Evolutionary conservation across 2,797 vertebrate genomes (phyloP).

Genomic region (Sparus aurata): DNA sequence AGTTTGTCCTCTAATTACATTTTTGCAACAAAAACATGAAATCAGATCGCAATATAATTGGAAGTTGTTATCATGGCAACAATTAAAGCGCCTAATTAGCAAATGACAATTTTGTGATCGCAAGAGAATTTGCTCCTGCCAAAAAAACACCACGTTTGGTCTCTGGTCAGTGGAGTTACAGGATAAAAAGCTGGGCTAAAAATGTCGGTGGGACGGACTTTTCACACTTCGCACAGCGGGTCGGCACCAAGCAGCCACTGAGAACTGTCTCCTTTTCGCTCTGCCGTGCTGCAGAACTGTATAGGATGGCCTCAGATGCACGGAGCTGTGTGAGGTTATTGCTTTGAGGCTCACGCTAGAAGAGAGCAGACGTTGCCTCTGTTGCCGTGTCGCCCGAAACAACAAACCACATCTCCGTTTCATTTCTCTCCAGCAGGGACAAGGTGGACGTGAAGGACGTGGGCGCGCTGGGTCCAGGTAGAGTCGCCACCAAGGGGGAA

Average conservation of each 20-base stretch:
- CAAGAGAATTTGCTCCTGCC: neutral
- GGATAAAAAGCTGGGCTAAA: constrained; percentile 2
- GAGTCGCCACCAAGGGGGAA: neutral
- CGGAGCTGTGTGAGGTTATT: constrained; percentile 28
- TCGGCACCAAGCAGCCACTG: neutral
- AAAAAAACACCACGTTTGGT: neutral
- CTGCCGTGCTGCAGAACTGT: constrained; percentile 19
- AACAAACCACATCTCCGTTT: constrained; percentile 46
- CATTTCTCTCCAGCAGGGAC: constrained; percentile 69
- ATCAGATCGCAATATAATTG: constrained; percentile 10
- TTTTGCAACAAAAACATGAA: neutral
- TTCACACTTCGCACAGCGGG: constrained; percentile 20
- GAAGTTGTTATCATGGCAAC: neutral
- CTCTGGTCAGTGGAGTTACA: neutral
- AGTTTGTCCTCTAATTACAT: too few species aligned
- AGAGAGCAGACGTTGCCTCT: constrained; percentile 50
- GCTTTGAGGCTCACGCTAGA: constrained; percentile 42
- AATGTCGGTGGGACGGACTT: constrained; percentile 10
- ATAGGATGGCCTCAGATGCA: constrained; percentile 11
- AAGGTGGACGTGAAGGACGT: constrained; percentile 48
- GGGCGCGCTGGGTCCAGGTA: neutral
- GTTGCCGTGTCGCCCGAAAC: constrained; percentile 50
- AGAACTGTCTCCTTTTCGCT: constrained; percentile 34
- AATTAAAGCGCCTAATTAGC: neutral
- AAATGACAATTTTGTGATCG: neutral